Conservation (phyloP, 2,888 invertebrate species). For the Nemoura dubitans region DNA sequence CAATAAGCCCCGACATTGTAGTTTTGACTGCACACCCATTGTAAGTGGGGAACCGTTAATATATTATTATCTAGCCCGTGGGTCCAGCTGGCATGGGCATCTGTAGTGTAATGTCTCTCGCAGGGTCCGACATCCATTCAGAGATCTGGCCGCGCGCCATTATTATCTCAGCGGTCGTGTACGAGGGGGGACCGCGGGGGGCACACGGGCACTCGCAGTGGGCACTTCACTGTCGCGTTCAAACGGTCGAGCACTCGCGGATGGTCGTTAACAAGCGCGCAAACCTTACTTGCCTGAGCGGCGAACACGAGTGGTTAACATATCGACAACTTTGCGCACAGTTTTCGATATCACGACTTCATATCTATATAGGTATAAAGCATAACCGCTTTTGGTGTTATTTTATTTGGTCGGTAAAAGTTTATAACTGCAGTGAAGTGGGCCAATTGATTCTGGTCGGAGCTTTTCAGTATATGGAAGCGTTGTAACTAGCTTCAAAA, state of each 20-base stretch:
- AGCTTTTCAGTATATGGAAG: not conserved
- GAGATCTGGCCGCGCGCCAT: constrained; percentile 28
- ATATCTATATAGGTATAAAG: not conserved
- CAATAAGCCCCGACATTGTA: too few relatives aligned
- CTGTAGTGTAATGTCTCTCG: constrained; percentile 26
- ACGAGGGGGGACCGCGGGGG: not conserved
- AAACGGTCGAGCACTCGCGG: not conserved
- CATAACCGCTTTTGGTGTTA: not conserved
- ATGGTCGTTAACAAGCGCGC: not conserved
- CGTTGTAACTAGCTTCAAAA: not conserved
- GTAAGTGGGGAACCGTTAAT: not conserved
- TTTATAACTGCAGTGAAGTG: not conserved
- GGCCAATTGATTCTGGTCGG: not conserved
- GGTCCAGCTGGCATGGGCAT: not conserved
- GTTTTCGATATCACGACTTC: not conserved
- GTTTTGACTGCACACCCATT: not conserved
- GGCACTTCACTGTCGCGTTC: not conserved
- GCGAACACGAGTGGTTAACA: not conserved
- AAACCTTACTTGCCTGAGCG: not conserved
- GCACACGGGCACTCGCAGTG: not conserved
- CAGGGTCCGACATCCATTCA: constrained; percentile 14
- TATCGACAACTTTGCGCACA: not conserved
- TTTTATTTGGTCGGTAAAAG: not conserved
- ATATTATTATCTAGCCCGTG: not conserved
- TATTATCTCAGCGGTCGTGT: constrained; percentile 18